Evolutionary conservation across 2,797 vertebrate genomes (phyloP).

Genomic region (Etheostoma nigrum): DNA sequence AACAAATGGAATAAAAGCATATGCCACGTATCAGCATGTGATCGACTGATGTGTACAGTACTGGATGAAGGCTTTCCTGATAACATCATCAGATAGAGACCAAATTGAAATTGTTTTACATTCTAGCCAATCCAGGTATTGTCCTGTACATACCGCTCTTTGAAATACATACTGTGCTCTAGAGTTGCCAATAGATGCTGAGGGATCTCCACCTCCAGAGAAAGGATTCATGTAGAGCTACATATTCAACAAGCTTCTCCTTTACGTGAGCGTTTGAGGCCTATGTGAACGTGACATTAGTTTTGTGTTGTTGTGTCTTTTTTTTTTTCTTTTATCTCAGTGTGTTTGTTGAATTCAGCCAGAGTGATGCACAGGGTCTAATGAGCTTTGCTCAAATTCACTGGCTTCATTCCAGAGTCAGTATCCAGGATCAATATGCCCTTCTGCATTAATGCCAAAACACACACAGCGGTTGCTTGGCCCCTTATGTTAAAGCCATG

Average conservation of each 20-base stretch:
- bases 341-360: constrained; percentile 18
- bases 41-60: no score
- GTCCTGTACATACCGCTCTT: not conserved
- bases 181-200: not conserved
- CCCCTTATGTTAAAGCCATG: constrained; percentile 67
- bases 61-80: not conserved
- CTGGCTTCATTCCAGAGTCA: constrained; percentile 69
- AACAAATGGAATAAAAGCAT: no score
- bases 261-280: constrained; percentile 32
- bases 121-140: not conserved
- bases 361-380: constrained; percentile 52
- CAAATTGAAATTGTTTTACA: not conserved
- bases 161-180: constrained; percentile 21
- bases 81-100: not conserved
- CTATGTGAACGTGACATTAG: constrained; percentile 30
- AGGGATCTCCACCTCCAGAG: constrained; percentile 8
- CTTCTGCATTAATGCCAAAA: constrained; percentile 78
- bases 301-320: constrained; percentile 19
- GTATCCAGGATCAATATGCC: constrained; percentile 74
- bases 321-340: constrained; percentile 9
- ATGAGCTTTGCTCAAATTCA: constrained; percentile 68
- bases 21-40: no score
- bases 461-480: constrained; percentile 50
- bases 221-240: constrained; percentile 12
- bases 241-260: constrained; percentile 32